Base-by-base conservation (phyloP, 2,797 vertebrate genomes). In the Bovichtus variegatus region DNA sequence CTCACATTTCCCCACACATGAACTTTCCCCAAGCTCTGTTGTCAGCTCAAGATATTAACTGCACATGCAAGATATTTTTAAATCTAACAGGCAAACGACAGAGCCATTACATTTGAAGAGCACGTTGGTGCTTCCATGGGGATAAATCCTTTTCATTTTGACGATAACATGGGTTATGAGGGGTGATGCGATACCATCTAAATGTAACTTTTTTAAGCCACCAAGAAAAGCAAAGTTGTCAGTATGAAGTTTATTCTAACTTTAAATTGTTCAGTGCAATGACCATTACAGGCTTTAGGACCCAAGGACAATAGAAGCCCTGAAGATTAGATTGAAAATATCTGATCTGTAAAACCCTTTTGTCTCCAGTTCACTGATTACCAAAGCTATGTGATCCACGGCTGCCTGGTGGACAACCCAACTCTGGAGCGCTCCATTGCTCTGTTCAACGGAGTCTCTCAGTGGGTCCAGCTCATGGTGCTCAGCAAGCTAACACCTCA, bases 381-480 rank as follows among this genome's bases (percentile, higher is more conserved):
- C 91, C 97, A 97, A 83, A 98, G 97, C 80, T 99, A 99, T 8
- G 98, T 99, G 82, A 96, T 97, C 84, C 97, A 97, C 2, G 96
- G 98, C 65, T 97, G 96, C 83, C 83, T 98, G 90, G 95, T 97
- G 72, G 96, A 99, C 83, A 99, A 99, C 77, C 97, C 97, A 1
- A 98, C 97, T 18, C 90, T 99, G 92, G 98, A 99, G 91, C 95
- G 98, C 77, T 99, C 97, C 81, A 99, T 99, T 60, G 95, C 97
- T 74, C 93, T 99, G 76, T 99, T 99, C 91, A 99, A 99, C 19
- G 97, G 97, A 0, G 96, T 99, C 80, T 99, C 98, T 12, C 98
- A 99, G 83, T 99, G 98, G 98, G 97, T 99, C 53, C 98, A 99
- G 72, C 93, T 99, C 82, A 99, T 99, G 98, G 97, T 99, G 82